phyloP scores from a whole-genome alignment of 2,888 invertebrate species.

The Lithophane semibrunnea region DNA sequence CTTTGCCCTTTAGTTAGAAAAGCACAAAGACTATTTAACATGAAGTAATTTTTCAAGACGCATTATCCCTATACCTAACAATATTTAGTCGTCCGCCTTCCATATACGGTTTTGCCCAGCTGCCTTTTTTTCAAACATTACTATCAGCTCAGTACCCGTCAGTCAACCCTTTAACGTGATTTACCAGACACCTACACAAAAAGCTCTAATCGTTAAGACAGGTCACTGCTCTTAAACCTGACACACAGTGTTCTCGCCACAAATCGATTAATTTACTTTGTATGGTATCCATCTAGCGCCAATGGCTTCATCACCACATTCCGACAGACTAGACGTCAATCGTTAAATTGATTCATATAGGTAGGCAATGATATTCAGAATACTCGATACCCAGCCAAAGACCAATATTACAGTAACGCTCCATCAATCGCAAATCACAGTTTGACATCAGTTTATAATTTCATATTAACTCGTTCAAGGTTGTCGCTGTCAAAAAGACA shows the following conservation, averaged over 20 bases:
- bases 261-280: constrained; percentile 44
- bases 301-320: constrained; percentile 40
- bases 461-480: constrained; percentile 60
- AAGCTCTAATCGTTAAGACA: background rate
- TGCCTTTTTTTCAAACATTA: background rate
- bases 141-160: background rate
- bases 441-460: constrained; percentile 66
- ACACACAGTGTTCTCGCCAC: constrained; percentile 9
- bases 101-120: background rate
- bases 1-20: too few species aligned
- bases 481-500: constrained; percentile 66
- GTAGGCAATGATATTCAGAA: constrained; percentile 9
- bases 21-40: background rate
- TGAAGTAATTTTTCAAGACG: background rate
- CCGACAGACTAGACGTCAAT: background rate
- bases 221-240: constrained; percentile 12
- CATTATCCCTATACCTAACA: background rate
- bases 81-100: background rate
- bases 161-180: constrained; percentile 4
- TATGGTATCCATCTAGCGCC: constrained; percentile 38
- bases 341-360: constrained; percentile 10
- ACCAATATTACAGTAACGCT: constrained; percentile 65
- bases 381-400: constrained; percentile 54
- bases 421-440: constrained; percentile 62
- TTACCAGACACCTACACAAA: constrained; percentile 1